These are phyloP conservation scores for Caenorhabditis plicata DNA, from an alignment of 2,888 invertebrate genomes.

Conservation along the genomic window DNA sequence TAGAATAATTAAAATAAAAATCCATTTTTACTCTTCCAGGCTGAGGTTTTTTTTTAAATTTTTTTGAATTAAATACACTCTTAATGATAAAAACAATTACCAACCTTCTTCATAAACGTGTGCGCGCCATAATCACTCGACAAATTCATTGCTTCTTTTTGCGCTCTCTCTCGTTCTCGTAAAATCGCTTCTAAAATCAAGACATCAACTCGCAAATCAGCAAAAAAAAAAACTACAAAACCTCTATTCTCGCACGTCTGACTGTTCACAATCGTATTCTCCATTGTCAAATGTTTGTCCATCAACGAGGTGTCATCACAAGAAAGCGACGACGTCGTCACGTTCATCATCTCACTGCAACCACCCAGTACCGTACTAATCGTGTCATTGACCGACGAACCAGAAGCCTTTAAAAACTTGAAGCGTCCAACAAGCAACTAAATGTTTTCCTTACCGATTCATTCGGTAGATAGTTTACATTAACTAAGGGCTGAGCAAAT, in stretches of 20 bases:
- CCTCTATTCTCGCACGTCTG: conserved; percentile 27
- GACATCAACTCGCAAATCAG: neutral
- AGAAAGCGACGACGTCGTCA: conserved; percentile 23
- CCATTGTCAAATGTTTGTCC: conserved; percentile 22
- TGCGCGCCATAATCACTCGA: conserved; percentile 36
- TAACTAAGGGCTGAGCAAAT: conserved; percentile 39
- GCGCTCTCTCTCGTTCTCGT: conserved; percentile 4
- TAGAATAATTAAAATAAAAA: neutral
- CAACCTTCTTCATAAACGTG: conserved; percentile 41
- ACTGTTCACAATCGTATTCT: conserved; percentile 27
- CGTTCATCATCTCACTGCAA: conserved; percentile 28
- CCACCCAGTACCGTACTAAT: conserved; percentile 26
- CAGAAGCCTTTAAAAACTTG: conserved; percentile 3
- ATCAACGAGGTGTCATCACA: conserved; percentile 17
- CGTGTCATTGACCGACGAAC: conserved; percentile 17
- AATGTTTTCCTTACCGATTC: conserved; percentile 10
- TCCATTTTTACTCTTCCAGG: too few relatives aligned
- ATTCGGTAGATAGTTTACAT: conserved; percentile 28
- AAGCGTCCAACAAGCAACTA: neutral
- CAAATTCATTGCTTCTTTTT: neutral
- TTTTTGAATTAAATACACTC: neutral
- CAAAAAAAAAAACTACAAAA: neutral
- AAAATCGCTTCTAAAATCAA: conserved; percentile 15
- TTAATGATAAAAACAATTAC: neutral
- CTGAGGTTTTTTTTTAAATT: too few relatives aligned